A percentile compares a stretch with the other conserved stretches of the same genome.
phyloP scores from a whole-genome alignment of 2,888 invertebrate genomes.

The Oligia latruncula region DNA sequence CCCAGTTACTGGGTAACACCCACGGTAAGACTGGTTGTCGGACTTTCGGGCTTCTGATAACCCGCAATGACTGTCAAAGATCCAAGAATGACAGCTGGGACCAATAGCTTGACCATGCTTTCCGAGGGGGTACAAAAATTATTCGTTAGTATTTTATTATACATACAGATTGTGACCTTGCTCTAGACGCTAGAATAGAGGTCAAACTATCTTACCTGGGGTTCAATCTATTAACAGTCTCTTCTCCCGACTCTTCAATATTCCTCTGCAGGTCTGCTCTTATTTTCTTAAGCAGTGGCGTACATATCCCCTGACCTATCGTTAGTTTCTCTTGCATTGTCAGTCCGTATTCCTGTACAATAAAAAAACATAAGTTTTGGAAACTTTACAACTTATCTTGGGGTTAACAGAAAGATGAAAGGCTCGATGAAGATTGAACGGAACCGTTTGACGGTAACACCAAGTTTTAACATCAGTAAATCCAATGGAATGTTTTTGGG shows the following conservation, averaged over 20 bases:
- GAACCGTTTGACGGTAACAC: not conserved
- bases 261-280: slow-evolving; percentile 98
- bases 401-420: not conserved
- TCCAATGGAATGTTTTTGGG: not conserved
- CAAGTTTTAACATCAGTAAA: not conserved
- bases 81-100: not conserved
- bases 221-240: slow-evolving; percentile 98
- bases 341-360: slow-evolving; percentile 96
- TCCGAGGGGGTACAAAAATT: no score
- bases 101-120: not conserved
- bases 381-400: not conserved
- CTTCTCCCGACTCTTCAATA: slow-evolving; percentile 97
- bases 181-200: not conserved
- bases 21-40: not conserved
- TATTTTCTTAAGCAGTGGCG: slow-evolving; percentile 98
- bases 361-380: not conserved
- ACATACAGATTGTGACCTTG: not conserved
- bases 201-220: slow-evolving; percentile 91
- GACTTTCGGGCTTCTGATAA: not conserved
- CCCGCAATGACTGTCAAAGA: not conserved
- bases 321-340: slow-evolving; percentile 98
- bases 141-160: not conserved
- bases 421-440: not conserved
- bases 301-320: slow-evolving; percentile 99
- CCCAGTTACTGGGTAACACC: no score